A percentile compares a stretch with the other conserved stretches of the same genome.
phyloP scores from a whole-genome alignment of 2,797 vertebrate species.

The Coluber constrictor region DNA sequence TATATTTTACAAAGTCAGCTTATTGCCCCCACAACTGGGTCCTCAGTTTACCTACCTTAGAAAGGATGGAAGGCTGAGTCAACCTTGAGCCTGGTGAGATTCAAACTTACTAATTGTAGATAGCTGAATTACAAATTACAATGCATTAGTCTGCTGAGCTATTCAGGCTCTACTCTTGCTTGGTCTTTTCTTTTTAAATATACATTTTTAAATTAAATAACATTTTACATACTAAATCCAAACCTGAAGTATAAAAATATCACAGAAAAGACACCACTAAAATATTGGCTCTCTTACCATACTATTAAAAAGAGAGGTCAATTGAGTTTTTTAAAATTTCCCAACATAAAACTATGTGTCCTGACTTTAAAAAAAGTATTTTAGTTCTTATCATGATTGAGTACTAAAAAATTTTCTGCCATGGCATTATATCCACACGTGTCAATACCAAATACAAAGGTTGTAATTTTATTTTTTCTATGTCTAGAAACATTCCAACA shows the following conservation, averaged over 20 bases:
- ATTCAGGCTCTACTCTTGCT: neutral
- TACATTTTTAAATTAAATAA: neutral
- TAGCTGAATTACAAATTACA: no score
- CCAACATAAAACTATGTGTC: neutral
- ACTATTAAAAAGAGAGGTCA: neutral
- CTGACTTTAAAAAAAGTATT: neutral
- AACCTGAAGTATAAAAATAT: neutral
- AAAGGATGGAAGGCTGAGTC: no score
- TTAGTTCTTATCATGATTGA: neutral
- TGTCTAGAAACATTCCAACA: neutral
- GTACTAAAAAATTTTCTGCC: neutral
- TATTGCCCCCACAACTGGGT: no score
- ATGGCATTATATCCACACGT: neutral
- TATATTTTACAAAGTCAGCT: no score
- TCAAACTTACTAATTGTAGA: no score
- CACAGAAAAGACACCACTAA: neutral
- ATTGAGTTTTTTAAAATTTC: neutral
- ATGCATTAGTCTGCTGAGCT: no score
- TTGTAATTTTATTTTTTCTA: neutral
- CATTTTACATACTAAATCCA: neutral
- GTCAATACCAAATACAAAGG: neutral
- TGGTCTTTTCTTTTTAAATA: conserved; percentile 10
- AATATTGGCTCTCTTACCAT: neutral
- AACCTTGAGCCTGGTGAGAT: no score
- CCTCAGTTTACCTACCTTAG: no score